These are phyloP conservation scores for Strigamia transsilvanica DNA, from an alignment of 2,888 invertebrate genomes.

Conservation along the genomic window DNA sequence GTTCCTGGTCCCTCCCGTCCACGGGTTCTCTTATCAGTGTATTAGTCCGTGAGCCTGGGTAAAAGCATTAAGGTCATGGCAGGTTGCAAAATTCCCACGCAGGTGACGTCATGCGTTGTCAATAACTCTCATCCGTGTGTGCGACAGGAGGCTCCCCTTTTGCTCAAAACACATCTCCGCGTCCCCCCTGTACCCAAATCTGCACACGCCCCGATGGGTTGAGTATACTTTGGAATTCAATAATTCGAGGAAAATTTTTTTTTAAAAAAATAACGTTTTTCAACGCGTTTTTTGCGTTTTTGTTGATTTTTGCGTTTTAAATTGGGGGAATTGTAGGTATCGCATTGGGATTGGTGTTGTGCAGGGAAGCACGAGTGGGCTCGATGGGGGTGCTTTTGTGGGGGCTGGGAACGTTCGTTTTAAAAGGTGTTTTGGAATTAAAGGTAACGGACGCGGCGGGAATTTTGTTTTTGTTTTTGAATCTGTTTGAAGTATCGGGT, in stretches of 20 bases:
- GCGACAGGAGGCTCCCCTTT: conserved; percentile 51
- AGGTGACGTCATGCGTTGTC: conserved; percentile 57
- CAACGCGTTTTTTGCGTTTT: neutral
- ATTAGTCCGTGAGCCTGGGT: conserved; percentile 54
- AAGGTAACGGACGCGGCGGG: neutral
- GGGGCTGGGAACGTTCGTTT: neutral
- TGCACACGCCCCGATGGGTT: conserved; percentile 24
- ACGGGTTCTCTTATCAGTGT: conserved; percentile 54
- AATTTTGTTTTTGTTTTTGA: too few species aligned
- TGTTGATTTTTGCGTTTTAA: neutral
- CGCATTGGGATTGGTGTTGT: too few species aligned
- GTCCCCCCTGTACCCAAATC: conserved; percentile 34
- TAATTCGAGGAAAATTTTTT: neutral
- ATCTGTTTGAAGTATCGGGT: too few species aligned
- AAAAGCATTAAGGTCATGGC: conserved; percentile 56
- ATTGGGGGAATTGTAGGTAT: neutral
- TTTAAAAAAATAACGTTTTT: too few species aligned
- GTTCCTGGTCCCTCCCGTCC: conserved; percentile 38
- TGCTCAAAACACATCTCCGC: conserved; percentile 43
- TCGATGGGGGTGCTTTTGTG: neutral
- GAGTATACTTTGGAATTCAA: conserved; percentile 38
- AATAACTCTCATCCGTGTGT: conserved; percentile 56
- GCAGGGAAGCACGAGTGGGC: too few species aligned
- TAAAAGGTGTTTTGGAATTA: neutral
- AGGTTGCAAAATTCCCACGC: conserved; percentile 58